A percentile compares a stretch with the other conserved stretches of the same genome.
phyloP scores from a whole-genome alignment of 2,797 vertebrate genomes.

The Cossypha polioptera region DNA sequence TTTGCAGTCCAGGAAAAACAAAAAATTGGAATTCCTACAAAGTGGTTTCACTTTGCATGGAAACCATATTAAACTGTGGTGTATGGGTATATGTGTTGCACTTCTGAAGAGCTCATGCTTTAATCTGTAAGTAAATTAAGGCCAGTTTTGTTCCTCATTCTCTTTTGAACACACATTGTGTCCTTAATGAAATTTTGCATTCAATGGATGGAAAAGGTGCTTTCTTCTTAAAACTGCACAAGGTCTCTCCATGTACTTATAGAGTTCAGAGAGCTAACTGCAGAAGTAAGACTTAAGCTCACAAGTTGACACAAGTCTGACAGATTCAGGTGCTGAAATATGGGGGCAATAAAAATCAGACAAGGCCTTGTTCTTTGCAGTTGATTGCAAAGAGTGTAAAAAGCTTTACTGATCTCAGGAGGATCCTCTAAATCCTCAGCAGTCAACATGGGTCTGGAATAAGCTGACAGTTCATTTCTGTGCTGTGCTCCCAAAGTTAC shows the following conservation, averaged over 20 bases:
- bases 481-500: accelerated
- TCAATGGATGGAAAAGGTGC: not conserved
- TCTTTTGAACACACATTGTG: not conserved
- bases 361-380: not conserved
- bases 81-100: not conserved
- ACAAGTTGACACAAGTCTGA: not conserved
- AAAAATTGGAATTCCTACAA: not conserved
- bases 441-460: not conserved
- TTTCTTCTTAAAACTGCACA: not conserved
- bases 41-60: not conserved
- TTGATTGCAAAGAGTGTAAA: not conserved
- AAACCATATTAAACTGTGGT: not conserved
- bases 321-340: not conserved
- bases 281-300: not conserved
- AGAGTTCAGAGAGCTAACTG: not conserved
- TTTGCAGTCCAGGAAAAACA: not conserved
- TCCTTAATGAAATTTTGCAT: not conserved
- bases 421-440: not conserved
- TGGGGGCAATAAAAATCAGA: not conserved
- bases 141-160: not conserved
- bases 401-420: not conserved
- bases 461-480: not conserved
- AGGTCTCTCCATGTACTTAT: not conserved
- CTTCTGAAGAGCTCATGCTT: not conserved
- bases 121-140: not conserved